Base-by-base conservation (phyloP, 2,888 invertebrate species). In the Dione vanillae region DNA sequence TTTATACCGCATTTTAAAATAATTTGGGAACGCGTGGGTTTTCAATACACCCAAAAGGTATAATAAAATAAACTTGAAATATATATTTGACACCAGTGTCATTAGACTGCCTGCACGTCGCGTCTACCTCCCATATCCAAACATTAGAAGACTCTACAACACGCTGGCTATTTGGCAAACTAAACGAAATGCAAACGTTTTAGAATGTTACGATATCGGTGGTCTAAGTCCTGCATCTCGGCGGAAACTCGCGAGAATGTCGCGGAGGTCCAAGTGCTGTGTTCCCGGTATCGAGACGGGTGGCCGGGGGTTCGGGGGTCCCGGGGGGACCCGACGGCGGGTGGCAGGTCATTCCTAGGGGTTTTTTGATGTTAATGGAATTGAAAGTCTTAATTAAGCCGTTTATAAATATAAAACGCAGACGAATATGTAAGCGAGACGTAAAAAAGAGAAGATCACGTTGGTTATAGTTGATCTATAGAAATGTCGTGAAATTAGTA, bases 201-300 rank as follows among this genome's bases (percentile, higher is more conserved):
- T 11, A 69, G 68, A 69, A 69, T 69, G 68, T 56, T 54, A 47
- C 62, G 19, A 45, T 65, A 61, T 68, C 68, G 61, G 70, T 71
- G 70, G 70, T 73, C 72, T 59, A 41, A 65, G 65, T 47, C 47
- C 41, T 12, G 58, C 43, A 49, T 58, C 43, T 14, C 49, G n/a
- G 14, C 19, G 70, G 52, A 65, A 61, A 61, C 67, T 67, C 70
- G 70, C 70, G 59, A 73, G 68, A 67, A 61, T 70, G 68, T 56
- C 61, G 49, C 64, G 19, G 59, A 19, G 45, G 51, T 27, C 59
- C 67, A 56, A 56, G 56, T 16, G 35, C 5, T n/a, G 67, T 47
- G 66, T 71, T 71, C 70, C 35, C 70, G 67, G 70, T 71, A 71
- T 62, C 70, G 59, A 52, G 67, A 40, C 66, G 66, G 70, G 70